Percentiles rank a stretch among this genome's conserved stretches.
These are phyloP conservation scores for Scaeva pyrastri DNA, from an alignment of 2,888 invertebrate species.

Conservation along the genomic window DNA sequence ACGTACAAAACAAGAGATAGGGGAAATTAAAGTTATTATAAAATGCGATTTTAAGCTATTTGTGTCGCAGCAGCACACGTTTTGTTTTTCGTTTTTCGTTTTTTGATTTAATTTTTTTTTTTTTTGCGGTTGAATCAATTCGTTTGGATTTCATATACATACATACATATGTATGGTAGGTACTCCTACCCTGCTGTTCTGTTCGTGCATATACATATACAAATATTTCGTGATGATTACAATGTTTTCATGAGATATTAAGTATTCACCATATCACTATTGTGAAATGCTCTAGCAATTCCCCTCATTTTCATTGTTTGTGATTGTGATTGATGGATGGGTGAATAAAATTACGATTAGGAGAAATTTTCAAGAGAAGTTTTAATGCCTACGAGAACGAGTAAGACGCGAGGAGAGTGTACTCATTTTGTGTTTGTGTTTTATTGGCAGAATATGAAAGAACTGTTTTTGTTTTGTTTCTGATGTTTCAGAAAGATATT, in stretches of 20 bases:
- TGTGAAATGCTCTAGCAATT: slow-evolving; percentile 61
- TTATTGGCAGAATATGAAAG: background rate
- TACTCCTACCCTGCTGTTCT: too few species aligned
- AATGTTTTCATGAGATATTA: slow-evolving; percentile 28
- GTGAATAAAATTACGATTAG: slow-evolving; percentile 59
- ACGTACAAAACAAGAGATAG: slow-evolving; percentile 19
- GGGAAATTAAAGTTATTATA: slow-evolving; percentile 59
- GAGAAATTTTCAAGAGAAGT: slow-evolving; percentile 62
- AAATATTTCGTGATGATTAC: slow-evolving; percentile 27
- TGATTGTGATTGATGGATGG: slow-evolving; percentile 70
- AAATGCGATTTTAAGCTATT: slow-evolving; percentile 58
- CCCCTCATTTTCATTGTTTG: slow-evolving; percentile 66
- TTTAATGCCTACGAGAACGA: background rate
- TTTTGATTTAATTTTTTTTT: slow-evolving; percentile 16
- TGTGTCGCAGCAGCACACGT: slow-evolving; percentile 62
- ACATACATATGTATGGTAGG: background rate
- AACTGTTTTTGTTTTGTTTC: background rate
- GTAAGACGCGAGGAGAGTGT: too few species aligned
- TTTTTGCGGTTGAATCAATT: slow-evolving; percentile 63
- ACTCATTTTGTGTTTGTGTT: slow-evolving; percentile 9
- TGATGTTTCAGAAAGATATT: background rate
- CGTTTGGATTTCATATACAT: slow-evolving; percentile 19
- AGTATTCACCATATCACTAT: slow-evolving; percentile 54
- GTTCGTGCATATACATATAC: background rate
- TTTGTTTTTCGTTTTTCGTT: slow-evolving; percentile 44